Percentiles rank a stretch among this genome's conserved stretches.
phyloP scores from a whole-genome alignment of 2,797 vertebrate genomes.

The Poecilia wingei region DNA sequence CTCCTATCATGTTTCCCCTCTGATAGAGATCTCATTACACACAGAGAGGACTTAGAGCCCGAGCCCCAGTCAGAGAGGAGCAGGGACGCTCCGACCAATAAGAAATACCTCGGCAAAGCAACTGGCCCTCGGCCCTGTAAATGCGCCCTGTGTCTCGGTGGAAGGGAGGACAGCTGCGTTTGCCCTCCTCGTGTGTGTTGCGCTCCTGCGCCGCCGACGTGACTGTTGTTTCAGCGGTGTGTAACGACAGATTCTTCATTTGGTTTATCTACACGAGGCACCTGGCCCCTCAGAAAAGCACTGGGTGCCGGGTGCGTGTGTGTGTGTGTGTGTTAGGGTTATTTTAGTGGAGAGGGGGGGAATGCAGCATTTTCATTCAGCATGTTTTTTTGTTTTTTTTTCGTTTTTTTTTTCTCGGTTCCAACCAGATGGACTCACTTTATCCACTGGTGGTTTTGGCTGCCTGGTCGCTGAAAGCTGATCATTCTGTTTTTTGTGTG shows the following conservation, averaged over 20 bases:
- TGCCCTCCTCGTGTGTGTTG: slow-evolving; percentile 56
- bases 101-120: slow-evolving; percentile 70
- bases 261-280: slow-evolving; percentile 66
- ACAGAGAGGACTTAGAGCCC: slow-evolving; percentile 75
- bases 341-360: slow-evolving; percentile 47
- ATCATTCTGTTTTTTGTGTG: slow-evolving; percentile 67
- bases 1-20: slow-evolving; percentile 77
- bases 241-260: slow-evolving; percentile 63
- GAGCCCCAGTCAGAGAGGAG: slow-evolving; percentile 67
- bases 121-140: slow-evolving; percentile 69
- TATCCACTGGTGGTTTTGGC: slow-evolving; percentile 72
- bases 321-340: slow-evolving; percentile 45
- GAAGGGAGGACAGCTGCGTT: slow-evolving; percentile 75
- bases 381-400: slow-evolving; percentile 42
- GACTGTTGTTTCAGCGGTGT: slow-evolving; percentile 74
- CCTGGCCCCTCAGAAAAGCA: slow-evolving; percentile 58
- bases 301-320: slow-evolving; percentile 18
- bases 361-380: slow-evolving; percentile 66
- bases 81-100: slow-evolving; percentile 59
- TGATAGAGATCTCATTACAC: slow-evolving; percentile 84
- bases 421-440: slow-evolving; percentile 71
- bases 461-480: slow-evolving; percentile 73
- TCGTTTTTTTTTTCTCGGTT: neutral
- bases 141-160: slow-evolving; percentile 68
- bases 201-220: slow-evolving; percentile 54